A percentile compares a stretch with the other conserved stretches of the same genome.
Evolutionary conservation across 2,888 invertebrate species (phyloP).

Genomic region (Dichetophora obliterata): DNA sequence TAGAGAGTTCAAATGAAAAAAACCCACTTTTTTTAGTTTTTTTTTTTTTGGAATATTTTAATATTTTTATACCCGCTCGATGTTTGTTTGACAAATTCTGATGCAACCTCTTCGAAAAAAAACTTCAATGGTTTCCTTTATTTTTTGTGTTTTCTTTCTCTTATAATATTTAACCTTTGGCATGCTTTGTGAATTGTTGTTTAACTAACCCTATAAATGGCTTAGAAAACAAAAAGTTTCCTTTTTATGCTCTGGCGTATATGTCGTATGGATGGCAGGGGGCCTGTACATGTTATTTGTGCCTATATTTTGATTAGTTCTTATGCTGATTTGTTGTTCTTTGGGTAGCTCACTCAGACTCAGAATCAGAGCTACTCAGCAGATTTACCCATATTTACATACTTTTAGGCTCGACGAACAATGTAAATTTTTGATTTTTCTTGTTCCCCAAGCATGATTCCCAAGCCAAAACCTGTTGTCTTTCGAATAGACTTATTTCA

Average conservation of each 20-base stretch:
- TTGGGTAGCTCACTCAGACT: not conserved
- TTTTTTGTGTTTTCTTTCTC: not conserved
- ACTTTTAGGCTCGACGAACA: conserved; percentile 48
- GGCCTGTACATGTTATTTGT: not conserved
- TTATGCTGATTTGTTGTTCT: conserved; percentile 59
- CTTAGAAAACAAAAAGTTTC: not conserved
- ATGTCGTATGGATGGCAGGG: not conserved
- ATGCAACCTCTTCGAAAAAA: conserved; percentile 2
- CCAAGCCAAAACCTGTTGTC: conserved; percentile 41
- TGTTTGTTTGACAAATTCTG: conserved; percentile 10
- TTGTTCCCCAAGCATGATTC: not conserved
- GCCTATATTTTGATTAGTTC: conserved; percentile 41
- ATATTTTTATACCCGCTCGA: conserved; percentile 8
- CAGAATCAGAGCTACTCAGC: conserved; percentile 28
- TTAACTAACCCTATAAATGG: not conserved
- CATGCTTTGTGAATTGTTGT: conserved; percentile 22
- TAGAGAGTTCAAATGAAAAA: not conserved
- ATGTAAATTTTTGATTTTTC: conserved; percentile 44
- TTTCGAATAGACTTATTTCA: conserved; percentile 3
- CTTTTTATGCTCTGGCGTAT: not conserved
- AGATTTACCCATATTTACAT: conserved; percentile 45
- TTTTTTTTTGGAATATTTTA: conserved; percentile 1
- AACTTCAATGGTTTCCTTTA: not conserved
- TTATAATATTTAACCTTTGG: conserved; percentile 53
- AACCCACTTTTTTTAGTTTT: not conserved